These are phyloP conservation scores for Smithornis capensis DNA, from an alignment of 2,113 vertebrate species.

Conservation along the genomic window DNA sequence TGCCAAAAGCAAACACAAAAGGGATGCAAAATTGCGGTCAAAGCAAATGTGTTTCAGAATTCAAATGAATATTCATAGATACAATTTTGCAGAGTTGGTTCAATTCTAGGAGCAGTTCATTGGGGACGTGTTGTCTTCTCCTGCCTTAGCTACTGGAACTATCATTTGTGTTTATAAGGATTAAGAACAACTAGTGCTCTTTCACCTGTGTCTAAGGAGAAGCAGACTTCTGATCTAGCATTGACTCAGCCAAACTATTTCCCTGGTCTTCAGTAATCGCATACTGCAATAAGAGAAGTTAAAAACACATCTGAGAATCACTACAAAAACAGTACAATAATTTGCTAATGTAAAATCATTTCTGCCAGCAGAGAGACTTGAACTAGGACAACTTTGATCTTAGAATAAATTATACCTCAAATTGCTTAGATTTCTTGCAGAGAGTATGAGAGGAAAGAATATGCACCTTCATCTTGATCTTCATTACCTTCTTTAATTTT, in stretches of 20 bases:
- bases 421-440: constrained; percentile 31
- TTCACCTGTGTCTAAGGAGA: background rate
- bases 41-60: background rate
- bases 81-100: background rate
- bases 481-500: background rate
- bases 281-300: background rate
- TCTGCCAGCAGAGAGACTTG: constrained; percentile 1
- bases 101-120: background rate
- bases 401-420: constrained; percentile 34
- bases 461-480: background rate
- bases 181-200: background rate
- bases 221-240: background rate
- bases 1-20: background rate
- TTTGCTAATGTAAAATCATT: background rate
- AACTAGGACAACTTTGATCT: constrained; percentile 61
- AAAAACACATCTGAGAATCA: background rate
- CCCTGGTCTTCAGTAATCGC: background rate
- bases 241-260: background rate
- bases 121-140: background rate
- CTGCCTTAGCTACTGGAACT: background rate
- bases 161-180: background rate
- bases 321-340: constrained; percentile 9
- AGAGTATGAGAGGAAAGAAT: background rate
- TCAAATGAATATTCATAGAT: background rate
- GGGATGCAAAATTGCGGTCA: background rate